phyloP scores from a whole-genome alignment of 2,797 vertebrate species.

The Syndactyla subalaris region DNA sequence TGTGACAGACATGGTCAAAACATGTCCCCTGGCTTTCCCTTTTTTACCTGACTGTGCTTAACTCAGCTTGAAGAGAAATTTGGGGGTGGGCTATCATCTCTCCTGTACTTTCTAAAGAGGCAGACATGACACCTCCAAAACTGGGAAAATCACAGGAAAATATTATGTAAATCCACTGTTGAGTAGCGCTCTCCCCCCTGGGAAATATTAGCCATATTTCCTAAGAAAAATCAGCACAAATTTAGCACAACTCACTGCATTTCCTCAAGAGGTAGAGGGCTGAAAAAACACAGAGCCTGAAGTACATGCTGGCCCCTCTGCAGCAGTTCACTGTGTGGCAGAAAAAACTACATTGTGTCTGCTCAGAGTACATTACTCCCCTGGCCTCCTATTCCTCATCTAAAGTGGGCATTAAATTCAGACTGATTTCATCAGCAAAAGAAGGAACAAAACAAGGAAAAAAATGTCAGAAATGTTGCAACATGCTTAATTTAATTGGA shows the following conservation, averaged over 20 bases:
- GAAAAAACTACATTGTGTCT: background rate
- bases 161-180: background rate
- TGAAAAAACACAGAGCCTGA: background rate
- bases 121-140: background rate
- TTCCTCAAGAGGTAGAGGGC: background rate
- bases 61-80: background rate
- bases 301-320: background rate
- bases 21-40: background rate
- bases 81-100: background rate
- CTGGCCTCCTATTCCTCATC: background rate
- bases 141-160: background rate
- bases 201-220: background rate
- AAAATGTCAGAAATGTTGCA: conserved; percentile 50
- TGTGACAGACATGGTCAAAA: background rate
- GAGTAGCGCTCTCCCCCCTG: background rate
- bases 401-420: background rate
- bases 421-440: conserved; percentile 11
- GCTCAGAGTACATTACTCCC: background rate
- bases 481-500: conserved; percentile 58
- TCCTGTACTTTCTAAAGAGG: background rate
- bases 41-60: background rate
- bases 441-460: conserved; percentile 6
- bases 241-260: conserved; percentile 13
- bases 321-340: background rate
- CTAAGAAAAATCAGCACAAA: conserved; percentile 1